Evolutionary conservation across 1,140 invertebrate species (phyloP).

Genomic region (Euwallacea similis): DNA sequence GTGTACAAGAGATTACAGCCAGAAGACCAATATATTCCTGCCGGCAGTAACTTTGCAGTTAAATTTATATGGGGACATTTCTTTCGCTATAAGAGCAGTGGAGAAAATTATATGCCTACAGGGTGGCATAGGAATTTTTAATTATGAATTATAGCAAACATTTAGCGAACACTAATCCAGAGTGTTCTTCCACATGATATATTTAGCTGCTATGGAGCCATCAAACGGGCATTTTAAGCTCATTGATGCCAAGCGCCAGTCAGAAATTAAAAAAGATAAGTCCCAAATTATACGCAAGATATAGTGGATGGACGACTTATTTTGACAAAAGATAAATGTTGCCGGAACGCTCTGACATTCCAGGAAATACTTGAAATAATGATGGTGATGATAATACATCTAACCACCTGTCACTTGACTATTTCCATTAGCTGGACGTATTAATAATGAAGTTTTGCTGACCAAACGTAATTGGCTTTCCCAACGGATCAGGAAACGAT

Average conservation of each 20-base stretch:
- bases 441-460: too few relatives aligned
- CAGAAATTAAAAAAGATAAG: slow-evolving; percentile 14
- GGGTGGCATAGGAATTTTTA: too few relatives aligned
- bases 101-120: too few relatives aligned
- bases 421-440: neutral
- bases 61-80: neutral
- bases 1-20: neutral
- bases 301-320: slow-evolving; percentile 21
- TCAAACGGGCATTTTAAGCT: neutral
- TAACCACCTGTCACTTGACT: slow-evolving; percentile 18
- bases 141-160: too few relatives aligned
- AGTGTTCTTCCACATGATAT: too few relatives aligned
- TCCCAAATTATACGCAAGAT: slow-evolving; percentile 20
- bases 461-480: too few relatives aligned
- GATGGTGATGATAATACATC: slow-evolving; percentile 4
- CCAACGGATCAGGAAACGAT: too few relatives aligned
- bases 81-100: too few relatives aligned
- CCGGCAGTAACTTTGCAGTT: neutral
- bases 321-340: slow-evolving; percentile 26
- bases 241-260: slow-evolving; percentile 14
- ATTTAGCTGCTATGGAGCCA: too few relatives aligned
- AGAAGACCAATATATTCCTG: neutral
- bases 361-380: slow-evolving; percentile 13
- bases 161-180: too few relatives aligned
- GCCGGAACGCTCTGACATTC: neutral